These are phyloP conservation scores for Neosilurus mollespiculum DNA, from an alignment of 2,797 vertebrate genomes.

Conservation along the genomic window DNA sequence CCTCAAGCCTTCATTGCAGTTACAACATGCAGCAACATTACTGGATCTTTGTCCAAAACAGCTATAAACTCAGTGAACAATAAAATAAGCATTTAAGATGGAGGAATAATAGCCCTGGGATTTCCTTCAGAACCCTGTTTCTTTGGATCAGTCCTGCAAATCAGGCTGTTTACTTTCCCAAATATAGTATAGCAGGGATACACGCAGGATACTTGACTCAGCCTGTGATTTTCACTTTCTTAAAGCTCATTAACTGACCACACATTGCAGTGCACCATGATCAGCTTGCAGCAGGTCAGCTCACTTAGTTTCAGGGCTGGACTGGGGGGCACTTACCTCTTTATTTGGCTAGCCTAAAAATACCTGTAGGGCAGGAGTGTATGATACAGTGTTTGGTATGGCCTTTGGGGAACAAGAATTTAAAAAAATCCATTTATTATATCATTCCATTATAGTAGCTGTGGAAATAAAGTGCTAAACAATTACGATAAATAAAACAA, in stretches of 20 bases:
- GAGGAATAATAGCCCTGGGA: constrained; percentile 5
- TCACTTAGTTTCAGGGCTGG: constrained; percentile 45
- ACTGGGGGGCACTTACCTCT: constrained; percentile 69
- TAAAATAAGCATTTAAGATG: constrained; percentile 11
- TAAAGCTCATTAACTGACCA: constrained; percentile 58
- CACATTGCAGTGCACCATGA: constrained; percentile 69
- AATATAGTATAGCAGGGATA: neutral
- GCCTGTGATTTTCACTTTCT: constrained; percentile 11
- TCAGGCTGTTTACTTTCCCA: neutral
- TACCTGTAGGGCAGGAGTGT: constrained; percentile 61
- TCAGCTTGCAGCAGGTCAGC: constrained; percentile 51
- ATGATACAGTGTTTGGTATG: constrained; percentile 31
- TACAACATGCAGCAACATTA: neutral
- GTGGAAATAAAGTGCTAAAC: constrained; percentile 8
- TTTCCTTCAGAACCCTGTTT: constrained; percentile 13
- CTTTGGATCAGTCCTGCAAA: constrained; percentile 1
- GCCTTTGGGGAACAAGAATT: neutral
- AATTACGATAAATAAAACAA: neutral
- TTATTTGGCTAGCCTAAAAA: constrained; percentile 85
- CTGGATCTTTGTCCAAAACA: constrained; percentile 18
- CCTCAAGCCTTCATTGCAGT: neutral
- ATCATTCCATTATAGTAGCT: neutral
- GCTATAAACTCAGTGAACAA: constrained; percentile 25
- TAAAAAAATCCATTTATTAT: neutral
- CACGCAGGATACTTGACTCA: neutral